Base-by-base conservation (phyloP, 2,888 invertebrate genomes). In the Tetranychus truncatus region DNA sequence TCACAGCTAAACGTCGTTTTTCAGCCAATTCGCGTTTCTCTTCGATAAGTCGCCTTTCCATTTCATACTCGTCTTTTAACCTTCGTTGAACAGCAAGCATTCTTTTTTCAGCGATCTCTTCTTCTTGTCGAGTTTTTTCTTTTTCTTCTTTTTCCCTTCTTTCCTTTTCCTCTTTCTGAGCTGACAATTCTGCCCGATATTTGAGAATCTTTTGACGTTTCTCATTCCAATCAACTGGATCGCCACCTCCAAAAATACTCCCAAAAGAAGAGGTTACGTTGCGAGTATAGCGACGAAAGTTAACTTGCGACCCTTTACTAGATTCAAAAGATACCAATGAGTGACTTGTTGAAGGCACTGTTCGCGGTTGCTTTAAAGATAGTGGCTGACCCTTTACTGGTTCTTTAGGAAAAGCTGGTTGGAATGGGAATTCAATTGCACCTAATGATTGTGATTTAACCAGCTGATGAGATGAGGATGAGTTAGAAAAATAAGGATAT, bases 41-140 rank as follows among this genome's bases (percentile, higher is more conserved):
- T 11, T 24, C 21, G 3, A 69, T 69, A 18, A 20, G 11, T n/a
- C 69, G 11, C n/a, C 6, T 9, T 69, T 69, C 69, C n/a, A 24
- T 11, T 69, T 69, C 69, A 69, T 69, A 69, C n/a, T 69, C 69
- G 8, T 24, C 21, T 69, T 34, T 69, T n/a, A 69, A 69, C n/a
- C 69, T 9, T 11, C 9, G 20, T 69, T 69, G 69, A 20, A 24
- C 21, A 20, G 20, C 69, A 11, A 20, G 15, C 20, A 69, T 24
- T 11, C 69, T 9, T n/a, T n/a, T 20, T n/a, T 69, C 69, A 24
- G 34, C 34, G 15, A n/a, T 2, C n/a, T 69, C 69, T 69, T 69
- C 69, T 69, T 69, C 69, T 69, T 9, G 15, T 34, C 34, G 20
- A 24, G 11, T 9, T n/a, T 69, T 69, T 20, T 24, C 21, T n/a